Conservation (phyloP, 1,140 invertebrate species). For the Cheumatopsyche charites region DNA sequence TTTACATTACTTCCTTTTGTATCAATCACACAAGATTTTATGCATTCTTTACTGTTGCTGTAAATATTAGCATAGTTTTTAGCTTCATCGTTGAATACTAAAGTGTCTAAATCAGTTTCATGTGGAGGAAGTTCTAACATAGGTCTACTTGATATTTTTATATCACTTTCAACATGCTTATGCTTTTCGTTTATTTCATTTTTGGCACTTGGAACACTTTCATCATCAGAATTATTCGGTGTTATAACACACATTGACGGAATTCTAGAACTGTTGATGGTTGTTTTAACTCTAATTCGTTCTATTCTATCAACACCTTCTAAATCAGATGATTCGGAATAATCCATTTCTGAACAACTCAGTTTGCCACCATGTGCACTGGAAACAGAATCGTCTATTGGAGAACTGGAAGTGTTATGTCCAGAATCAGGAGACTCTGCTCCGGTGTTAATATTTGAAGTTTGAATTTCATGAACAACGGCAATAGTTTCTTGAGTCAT, state of each 20-base stretch:
- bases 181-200: slow-evolving; percentile 7
- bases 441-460: slow-evolving; percentile 51
- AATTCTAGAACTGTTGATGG: slow-evolving; percentile 84
- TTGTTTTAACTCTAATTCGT: slow-evolving; percentile 83
- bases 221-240: slow-evolving; percentile 85
- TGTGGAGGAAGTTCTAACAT: slow-evolving; percentile 59
- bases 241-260: slow-evolving; percentile 93
- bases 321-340: slow-evolving; percentile 82
- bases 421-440: slow-evolving; percentile 78
- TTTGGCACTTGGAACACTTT: slow-evolving; percentile 62
- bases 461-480: slow-evolving; percentile 40
- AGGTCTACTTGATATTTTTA: slow-evolving; percentile 52
- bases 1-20: slow-evolving; percentile 7
- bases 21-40: slow-evolving; percentile 16
- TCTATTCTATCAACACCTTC: slow-evolving; percentile 85
- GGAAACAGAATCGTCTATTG: slow-evolving; percentile 73
- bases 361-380: slow-evolving; percentile 71
- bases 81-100: slow-evolving; percentile 45
- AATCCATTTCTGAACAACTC: slow-evolving; percentile 73
- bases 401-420: slow-evolving; percentile 80
- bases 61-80: slow-evolving; percentile 31
- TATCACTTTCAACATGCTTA: slow-evolving; percentile 24
- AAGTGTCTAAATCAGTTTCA: slow-evolving; percentile 49
- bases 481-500: slow-evolving; percentile 38
- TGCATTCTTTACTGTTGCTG: slow-evolving; percentile 14